Percentiles rank a stretch among this genome's conserved stretches.
These are phyloP conservation scores for Abrostola tripartita DNA, from an alignment of 2,888 invertebrate genomes.

Conservation along the genomic window DNA sequence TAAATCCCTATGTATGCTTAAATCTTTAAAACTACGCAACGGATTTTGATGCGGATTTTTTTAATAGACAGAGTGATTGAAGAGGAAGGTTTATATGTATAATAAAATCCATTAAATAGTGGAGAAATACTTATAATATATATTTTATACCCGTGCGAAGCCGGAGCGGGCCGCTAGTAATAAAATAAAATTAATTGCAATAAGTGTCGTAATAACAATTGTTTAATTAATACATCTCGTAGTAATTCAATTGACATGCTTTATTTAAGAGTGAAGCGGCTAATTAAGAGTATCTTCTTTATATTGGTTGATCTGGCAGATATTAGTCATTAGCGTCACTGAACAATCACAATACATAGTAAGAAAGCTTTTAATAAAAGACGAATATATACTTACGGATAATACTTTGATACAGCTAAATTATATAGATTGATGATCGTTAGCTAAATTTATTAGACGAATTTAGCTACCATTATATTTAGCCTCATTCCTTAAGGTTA, in stretches of 20 bases:
- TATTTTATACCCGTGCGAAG: no score
- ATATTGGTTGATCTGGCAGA: constrained; percentile 10
- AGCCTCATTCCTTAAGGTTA: constrained; percentile 3
- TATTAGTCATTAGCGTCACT: constrained; percentile 12
- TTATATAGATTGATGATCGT: constrained; percentile 33
- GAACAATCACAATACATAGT: constrained; percentile 7
- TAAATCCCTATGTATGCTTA: no score
- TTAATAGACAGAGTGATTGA: no score
- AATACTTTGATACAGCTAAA: constrained; percentile 11
- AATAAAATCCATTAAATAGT: no score
- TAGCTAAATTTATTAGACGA: constrained; percentile 6
- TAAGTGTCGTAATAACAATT: not conserved
- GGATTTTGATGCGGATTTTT: no score
- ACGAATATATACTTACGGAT: not conserved
- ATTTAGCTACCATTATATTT: constrained; percentile 11
- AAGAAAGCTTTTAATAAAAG: constrained; percentile 26
- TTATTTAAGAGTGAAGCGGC: constrained; percentile 8
- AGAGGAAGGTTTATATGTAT: no score
- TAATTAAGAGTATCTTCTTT: constrained; percentile 16
- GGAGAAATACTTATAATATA: no score
- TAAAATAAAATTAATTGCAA: not conserved
- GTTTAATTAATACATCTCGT: constrained; percentile 7
- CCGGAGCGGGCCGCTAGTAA: no score
- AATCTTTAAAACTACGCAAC: no score
- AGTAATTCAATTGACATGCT: constrained; percentile 17